phyloP scores from a whole-genome alignment of 2,797 vertebrate genomes.

The Schizothorax lantsangensis region DNA sequence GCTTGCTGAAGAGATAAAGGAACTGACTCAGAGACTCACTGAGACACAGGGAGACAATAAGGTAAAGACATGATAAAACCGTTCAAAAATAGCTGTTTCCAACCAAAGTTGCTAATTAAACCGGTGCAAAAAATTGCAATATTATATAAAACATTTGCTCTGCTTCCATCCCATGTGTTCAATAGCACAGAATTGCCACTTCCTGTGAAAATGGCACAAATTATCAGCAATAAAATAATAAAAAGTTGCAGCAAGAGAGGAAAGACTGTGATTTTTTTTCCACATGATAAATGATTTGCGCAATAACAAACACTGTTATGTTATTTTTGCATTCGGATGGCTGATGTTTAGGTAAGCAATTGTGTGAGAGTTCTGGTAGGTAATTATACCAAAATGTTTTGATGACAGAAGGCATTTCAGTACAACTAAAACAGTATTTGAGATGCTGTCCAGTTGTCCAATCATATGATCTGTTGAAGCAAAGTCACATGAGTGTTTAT shows the following conservation, averaged over 20 bases:
- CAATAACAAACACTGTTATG: not conserved
- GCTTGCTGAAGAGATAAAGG: conserved; percentile 91
- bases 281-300: no score
- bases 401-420: not conserved
- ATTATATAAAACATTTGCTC: not conserved
- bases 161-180: not conserved
- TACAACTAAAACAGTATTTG: not conserved
- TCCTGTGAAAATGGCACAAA: not conserved
- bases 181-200: not conserved
- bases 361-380: no score
- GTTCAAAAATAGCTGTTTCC: not conserved
- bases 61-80: conserved; percentile 72
- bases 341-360: no score
- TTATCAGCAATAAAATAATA: not conserved
- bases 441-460: not conserved
- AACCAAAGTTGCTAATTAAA: not conserved
- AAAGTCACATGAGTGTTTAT: not conserved
- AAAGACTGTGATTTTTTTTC: not conserved
- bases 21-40: conserved; percentile 90
- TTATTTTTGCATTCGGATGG: no score
- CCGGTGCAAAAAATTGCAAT: accelerated
- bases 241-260: not conserved
- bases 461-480: not conserved
- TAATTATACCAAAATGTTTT: not conserved
- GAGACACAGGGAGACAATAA: conserved; percentile 98